Base-by-base conservation (phyloP, 2,888 invertebrate species). In the Synergus gifuensis region DNA sequence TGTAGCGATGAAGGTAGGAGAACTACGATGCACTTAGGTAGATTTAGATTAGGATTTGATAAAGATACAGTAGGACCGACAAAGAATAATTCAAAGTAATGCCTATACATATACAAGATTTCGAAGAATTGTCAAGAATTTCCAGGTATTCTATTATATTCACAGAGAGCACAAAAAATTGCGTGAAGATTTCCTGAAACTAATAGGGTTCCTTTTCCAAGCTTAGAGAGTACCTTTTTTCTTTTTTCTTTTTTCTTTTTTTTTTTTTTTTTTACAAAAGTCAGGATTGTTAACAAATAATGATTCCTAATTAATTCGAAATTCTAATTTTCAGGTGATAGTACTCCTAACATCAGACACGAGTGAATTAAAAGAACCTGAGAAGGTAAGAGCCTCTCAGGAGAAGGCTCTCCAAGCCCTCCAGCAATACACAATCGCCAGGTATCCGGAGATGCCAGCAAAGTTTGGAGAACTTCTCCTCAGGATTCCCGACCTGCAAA, bases 381-480 rank as follows among this genome's bases (percentile, higher is more conserved):
- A 98, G 89, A 98, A 97, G 92, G 98, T 98, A 67, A 95, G 98
- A 81, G 97, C 97, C 69, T 98, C 98, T 76, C 98, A 98, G 92
- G 98, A 98, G 92, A 97, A 97, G 91, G 98, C 98, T 36, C 93
- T 98, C 77, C 97, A 98, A 90, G 98, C 98, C 54, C 93, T 99
- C 76, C 97, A 98, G 92, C 96, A 97, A 79, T 99, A 99, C 92
- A 98, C 98, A 5, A 94, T 96, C 85, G 95, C 96, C 40, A 98
- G 98, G 92, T 98, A 98, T 93, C 98, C 98, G 16, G 97, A 97
- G 86, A 96, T 97, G 92, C 98, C 98, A 77, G 97, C 98, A 86
- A 98, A 99, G 93, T 98, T 98, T 91, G 98, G 98, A 63, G 98
- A 98, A 93, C 93, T 99, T 78, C 93, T 99, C 84, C 94, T 98